Evolutionary conservation across 2,113 vertebrate genomes (phyloP).

Genomic region (Ploceus nigricollis): DNA sequence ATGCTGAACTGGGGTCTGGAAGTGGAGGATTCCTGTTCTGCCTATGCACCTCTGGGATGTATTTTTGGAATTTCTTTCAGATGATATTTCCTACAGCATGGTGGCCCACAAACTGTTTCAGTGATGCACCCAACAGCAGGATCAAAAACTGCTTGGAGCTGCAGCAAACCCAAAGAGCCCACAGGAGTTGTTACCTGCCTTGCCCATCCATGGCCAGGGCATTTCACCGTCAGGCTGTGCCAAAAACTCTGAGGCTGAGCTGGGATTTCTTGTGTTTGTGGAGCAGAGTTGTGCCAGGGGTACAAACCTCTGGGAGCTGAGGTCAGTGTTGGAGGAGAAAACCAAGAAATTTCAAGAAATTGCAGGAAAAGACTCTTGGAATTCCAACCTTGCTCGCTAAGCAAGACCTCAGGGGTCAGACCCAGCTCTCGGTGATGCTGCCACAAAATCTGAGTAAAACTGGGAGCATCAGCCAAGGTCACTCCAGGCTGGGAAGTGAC

Average conservation of each 20-base stretch:
- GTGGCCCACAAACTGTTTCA: not conserved
- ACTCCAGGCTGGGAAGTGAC: not conserved
- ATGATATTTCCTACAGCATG: not conserved
- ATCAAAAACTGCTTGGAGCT: not conserved
- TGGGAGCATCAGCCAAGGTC: not conserved
- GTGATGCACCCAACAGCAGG: fast-evolving
- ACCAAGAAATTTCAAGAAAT: not conserved
- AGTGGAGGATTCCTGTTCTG: not conserved
- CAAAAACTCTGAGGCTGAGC: not conserved
- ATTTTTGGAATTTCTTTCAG: not conserved
- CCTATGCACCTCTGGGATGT: not conserved
- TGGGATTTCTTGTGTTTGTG: not conserved
- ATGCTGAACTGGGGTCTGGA: not conserved
- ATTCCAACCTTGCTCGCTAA: not conserved
- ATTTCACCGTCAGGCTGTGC: not conserved
- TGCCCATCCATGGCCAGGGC: fast-evolving
- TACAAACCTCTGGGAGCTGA: not conserved
- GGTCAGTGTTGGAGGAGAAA: not conserved
- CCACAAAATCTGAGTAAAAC: not conserved
- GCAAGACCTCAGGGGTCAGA: not conserved
- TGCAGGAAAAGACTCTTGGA: not conserved
- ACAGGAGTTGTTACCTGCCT: not conserved
- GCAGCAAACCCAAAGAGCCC: not conserved
- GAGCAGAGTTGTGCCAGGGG: not conserved
- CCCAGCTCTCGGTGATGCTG: not conserved